Evolutionary conservation across 2,888 invertebrate species (phyloP).

Genomic region (Lithophane semibrunnea): DNA sequence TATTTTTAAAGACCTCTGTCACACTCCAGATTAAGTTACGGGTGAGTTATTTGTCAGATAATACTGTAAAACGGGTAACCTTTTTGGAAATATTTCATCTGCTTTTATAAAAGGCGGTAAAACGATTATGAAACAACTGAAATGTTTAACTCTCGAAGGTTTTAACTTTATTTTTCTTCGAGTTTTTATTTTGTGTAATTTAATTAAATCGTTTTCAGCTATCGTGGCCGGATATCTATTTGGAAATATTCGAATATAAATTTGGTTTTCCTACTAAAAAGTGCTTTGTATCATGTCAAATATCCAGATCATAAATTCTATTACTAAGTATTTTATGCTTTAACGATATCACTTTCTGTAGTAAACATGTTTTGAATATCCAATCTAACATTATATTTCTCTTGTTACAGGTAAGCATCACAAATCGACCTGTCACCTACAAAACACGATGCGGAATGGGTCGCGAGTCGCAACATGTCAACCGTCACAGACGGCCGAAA

Average conservation of each 20-base stretch:
- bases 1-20: slow-evolving; percentile 72
- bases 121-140: slow-evolving; percentile 45
- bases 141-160: slow-evolving; percentile 16
- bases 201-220: not conserved
- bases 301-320: not conserved
- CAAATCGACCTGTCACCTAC: slow-evolving; percentile 38
- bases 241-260: not conserved
- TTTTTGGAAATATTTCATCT: slow-evolving; percentile 62
- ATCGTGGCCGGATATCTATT: rapidly evolving
- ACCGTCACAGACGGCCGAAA: slow-evolving; percentile 20
- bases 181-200: slow-evolving; percentile 1
- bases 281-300: not conserved
- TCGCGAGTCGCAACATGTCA: slow-evolving; percentile 15
- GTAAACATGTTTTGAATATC: not conserved
- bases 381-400: slow-evolving; percentile 46
- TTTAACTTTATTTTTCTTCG: slow-evolving; percentile 29
- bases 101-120: slow-evolving; percentile 54
- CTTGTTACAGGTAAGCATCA: slow-evolving; percentile 77
- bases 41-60: slow-evolving; percentile 70
- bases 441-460: not conserved
- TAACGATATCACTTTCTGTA: not conserved
- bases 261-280: not conserved
- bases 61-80: slow-evolving; percentile 51
- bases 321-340: not conserved
- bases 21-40: slow-evolving; percentile 68